Evolutionary conservation across 2,888 invertebrate species (phyloP).

Genomic region (Athripsodes cinereus): DNA sequence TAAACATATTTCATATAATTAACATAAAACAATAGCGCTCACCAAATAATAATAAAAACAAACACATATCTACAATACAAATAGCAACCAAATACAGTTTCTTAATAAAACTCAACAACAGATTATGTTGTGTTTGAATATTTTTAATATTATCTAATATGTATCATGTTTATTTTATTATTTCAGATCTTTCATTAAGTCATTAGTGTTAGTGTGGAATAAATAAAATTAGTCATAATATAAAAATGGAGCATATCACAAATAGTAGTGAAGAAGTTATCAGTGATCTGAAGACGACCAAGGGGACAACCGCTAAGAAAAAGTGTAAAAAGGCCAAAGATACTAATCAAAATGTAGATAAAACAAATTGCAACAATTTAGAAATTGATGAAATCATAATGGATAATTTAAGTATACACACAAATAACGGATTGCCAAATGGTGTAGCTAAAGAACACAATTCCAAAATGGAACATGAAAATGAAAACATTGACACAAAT

Average conservation of each 20-base stretch:
- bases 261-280: constrained; percentile 16
- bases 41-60: no score
- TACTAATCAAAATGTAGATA: constrained; percentile 18
- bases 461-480: not conserved
- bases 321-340: constrained; percentile 24
- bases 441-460: constrained; percentile 16
- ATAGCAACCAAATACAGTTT: no score
- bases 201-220: constrained; percentile 7
- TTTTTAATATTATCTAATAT: not conserved
- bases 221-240: not conserved
- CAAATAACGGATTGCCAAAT: constrained; percentile 20
- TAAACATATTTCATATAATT: no score
- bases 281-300: constrained; percentile 13
- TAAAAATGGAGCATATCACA: constrained; percentile 20
- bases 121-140: not conserved
- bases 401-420: constrained; percentile 18
- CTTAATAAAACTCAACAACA: no score
- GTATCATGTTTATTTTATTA: not conserved
- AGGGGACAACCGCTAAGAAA: constrained; percentile 21
- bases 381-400: constrained; percentile 12
- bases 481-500: not conserved
- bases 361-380: not conserved
- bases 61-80: no score
- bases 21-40: no score
- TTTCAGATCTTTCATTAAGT: not conserved